Evolutionary conservation across 30 jellyfish, hydroid and myxozoan genomes (phyloP).

Genomic region (Catostylus mosaicus): DNA sequence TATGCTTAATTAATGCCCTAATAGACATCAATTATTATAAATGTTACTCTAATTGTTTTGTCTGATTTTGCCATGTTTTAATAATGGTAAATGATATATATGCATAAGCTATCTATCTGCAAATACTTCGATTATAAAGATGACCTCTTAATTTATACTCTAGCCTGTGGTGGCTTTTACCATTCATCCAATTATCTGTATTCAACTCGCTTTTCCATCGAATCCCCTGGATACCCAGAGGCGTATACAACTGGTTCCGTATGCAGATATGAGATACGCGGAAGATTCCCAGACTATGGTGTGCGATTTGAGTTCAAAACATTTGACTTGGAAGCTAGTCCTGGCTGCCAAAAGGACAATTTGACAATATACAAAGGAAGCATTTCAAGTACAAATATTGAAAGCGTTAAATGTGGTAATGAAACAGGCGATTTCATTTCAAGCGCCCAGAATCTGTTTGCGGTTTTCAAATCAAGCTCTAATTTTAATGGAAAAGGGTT

Average conservation of each 20-base stretch:
- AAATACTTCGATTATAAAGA: no score
- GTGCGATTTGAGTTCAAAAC: background rate
- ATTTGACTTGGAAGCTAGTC: conserved; percentile 3
- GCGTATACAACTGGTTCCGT: background rate
- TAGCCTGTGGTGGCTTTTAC: conserved; percentile 14
- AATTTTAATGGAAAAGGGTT: background rate
- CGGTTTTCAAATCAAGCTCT: background rate
- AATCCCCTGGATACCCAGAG: conserved; percentile 6
- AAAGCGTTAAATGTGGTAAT: background rate
- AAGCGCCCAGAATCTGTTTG: background rate
- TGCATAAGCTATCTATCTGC: no score
- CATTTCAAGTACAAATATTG: background rate
- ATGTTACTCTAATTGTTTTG: no score
- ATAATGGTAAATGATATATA: no score
- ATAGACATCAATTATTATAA: no score
- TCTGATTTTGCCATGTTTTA: no score
- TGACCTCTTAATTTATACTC: no score
- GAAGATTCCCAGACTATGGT: background rate
- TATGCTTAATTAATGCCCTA: no score
- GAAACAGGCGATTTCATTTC: conserved; percentile 9
- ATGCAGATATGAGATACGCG: conserved; percentile 2
- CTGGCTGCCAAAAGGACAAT: conserved; percentile 1
- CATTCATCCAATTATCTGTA: background rate
- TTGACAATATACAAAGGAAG: background rate
- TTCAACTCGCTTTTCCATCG: background rate